These are phyloP conservation scores for Suricata suricatta DNA, from an alignment of 2,113 vertebrate genomes.

Conservation along the genomic window DNA sequence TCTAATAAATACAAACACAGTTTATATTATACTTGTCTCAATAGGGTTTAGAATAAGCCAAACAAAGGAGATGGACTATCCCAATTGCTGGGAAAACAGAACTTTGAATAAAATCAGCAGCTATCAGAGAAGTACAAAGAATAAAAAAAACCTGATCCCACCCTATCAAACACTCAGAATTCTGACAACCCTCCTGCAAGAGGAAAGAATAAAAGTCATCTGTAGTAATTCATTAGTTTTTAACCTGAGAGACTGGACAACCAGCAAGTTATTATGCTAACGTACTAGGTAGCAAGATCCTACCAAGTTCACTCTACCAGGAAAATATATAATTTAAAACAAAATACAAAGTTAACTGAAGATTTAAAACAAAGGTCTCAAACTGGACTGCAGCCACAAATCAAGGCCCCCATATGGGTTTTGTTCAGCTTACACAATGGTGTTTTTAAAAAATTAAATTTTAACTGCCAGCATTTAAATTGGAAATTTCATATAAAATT, in stretches of 20 bases:
- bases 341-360: constrained; percentile 26
- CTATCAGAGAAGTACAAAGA: neutral
- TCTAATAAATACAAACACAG: neutral
- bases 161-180: neutral
- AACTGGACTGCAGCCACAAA: constrained; percentile 15
- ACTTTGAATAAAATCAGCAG: neutral
- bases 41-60: neutral
- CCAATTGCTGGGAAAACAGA: neutral
- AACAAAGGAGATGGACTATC: neutral
- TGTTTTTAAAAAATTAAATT: constrained; percentile 22
- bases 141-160: neutral
- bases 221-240: neutral
- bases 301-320: neutral
- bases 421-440: neutral
- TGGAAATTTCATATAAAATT: constrained; percentile 20
- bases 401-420: neutral
- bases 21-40: neutral
- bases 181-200: neutral
- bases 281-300: neutral
- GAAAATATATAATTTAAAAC: neutral
- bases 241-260: constrained; percentile 1
- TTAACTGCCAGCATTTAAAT: constrained; percentile 42
- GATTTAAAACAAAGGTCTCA: constrained; percentile 39
- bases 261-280: constrained; percentile 5
- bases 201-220: neutral